phyloP scores from a whole-genome alignment of 2,888 invertebrate species.

The Argyra leucocephala region DNA sequence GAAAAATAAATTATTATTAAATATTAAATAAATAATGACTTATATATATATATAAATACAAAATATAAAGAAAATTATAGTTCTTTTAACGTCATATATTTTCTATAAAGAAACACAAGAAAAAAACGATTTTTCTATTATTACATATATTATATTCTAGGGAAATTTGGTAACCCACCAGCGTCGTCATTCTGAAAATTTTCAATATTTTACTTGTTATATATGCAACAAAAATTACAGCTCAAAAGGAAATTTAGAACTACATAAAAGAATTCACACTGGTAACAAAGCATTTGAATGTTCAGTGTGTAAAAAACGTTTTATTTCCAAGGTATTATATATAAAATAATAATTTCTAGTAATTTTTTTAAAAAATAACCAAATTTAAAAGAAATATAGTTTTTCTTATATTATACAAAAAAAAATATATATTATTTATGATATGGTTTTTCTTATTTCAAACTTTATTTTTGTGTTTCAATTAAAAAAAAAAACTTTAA shows the following conservation, averaged over 20 bases:
- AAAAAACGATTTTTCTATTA: background rate
- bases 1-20: background rate
- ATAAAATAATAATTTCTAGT: background rate
- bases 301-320: constrained; percentile 16
- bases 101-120: background rate
- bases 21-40: too few species aligned
- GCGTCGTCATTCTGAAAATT: constrained; percentile 1
- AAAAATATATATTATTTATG: too few species aligned
- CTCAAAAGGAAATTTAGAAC: constrained; percentile 6
- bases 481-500: background rate
- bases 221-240: constrained; percentile 1
- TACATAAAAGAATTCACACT: constrained; percentile 17
- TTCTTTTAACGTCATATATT: too few species aligned
- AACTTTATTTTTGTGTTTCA: background rate
- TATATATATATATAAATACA: too few species aligned
- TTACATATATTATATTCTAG: background rate
- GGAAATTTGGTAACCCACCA: background rate
- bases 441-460: too few species aligned
- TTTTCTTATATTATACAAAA: too few species aligned
- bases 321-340: constrained; percentile 15
- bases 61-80: too few species aligned
- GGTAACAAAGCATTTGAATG: constrained; percentile 16
- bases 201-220: constrained; percentile 4
- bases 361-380: background rate
- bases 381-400: too few species aligned